These are phyloP conservation scores for Drosophila bunnanda DNA, from an alignment of 2,888 invertebrate species.

Conservation along the genomic window DNA sequence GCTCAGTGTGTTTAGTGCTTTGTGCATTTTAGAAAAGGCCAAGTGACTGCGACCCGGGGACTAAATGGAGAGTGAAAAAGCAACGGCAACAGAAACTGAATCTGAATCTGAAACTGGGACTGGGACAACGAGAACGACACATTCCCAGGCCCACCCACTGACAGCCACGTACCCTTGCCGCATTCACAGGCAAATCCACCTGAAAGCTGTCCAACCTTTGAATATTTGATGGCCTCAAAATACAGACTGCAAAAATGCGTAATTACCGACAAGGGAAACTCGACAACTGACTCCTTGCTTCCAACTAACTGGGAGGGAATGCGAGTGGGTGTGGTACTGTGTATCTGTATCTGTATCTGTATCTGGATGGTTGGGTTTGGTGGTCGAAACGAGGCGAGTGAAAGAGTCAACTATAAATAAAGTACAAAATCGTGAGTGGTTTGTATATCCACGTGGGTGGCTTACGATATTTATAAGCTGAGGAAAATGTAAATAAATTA, in stretches of 20 bases:
- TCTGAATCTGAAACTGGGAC: slow-evolving; percentile 1
- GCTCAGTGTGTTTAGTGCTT: slow-evolving; percentile 25
- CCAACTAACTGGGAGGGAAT: too few relatives aligned
- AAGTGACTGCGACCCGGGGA: slow-evolving; percentile 30
- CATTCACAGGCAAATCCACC: slow-evolving; percentile 8
- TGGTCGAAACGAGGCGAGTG: slow-evolving; percentile 6
- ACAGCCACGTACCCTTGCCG: background rate
- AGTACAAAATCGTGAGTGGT: slow-evolving; percentile 26
- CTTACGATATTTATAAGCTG: slow-evolving; percentile 23
- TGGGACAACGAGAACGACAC: slow-evolving; percentile 17
- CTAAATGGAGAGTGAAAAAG: background rate
- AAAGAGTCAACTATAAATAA: slow-evolving; percentile 40
- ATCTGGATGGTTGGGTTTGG: slow-evolving; percentile 4
- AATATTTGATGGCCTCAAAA: slow-evolving; percentile 43
- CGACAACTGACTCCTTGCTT: slow-evolving; percentile 54
- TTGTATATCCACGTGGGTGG: slow-evolving; percentile 33
- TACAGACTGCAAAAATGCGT: slow-evolving; percentile 58
- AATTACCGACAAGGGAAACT: slow-evolving; percentile 67
- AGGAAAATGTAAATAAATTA: slow-evolving; percentile 20
- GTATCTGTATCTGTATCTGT: background rate
- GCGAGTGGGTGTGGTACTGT: background rate
- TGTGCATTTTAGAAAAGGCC: slow-evolving; percentile 50
- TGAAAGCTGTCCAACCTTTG: slow-evolving; percentile 14
- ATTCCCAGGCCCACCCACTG: slow-evolving; percentile 15
- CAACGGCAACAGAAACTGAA: background rate